Evolutionary conservation across 2,797 vertebrate species (phyloP).

Genomic region (Melanotaenia boesemani): DNA sequence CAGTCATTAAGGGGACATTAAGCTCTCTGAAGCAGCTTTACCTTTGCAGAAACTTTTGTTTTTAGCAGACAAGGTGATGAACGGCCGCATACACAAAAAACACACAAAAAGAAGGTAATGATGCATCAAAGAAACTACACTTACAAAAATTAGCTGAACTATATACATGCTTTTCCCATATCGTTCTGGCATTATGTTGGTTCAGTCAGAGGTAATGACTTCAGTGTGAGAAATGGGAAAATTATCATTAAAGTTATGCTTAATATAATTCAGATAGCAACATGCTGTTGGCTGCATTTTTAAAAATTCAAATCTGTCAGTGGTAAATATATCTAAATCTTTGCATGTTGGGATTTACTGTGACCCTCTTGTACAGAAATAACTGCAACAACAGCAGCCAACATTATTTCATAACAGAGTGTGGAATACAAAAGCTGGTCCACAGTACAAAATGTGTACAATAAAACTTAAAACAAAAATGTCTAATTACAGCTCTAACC

Average conservation of each 20-base stretch:
- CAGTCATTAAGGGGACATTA: slow-evolving; percentile 16
- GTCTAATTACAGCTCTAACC: too few species aligned
- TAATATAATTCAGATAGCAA: background rate
- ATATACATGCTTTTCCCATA: too few species aligned
- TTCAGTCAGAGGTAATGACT: too few species aligned
- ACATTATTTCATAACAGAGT: background rate
- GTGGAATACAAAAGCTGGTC: background rate
- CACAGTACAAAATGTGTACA: too few species aligned
- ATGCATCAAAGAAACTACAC: too few species aligned
- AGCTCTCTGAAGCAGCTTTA: slow-evolving; percentile 28
- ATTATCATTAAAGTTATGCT: background rate
- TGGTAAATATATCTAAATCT: too few species aligned
- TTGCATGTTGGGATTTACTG: background rate
- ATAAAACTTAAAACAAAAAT: too few species aligned
- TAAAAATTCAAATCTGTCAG: background rate
- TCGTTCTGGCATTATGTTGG: too few species aligned
- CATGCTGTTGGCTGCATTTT: background rate
- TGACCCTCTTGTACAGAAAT: background rate
- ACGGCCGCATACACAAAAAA: background rate
- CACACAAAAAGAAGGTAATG: background rate
- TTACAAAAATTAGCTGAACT: too few species aligned
- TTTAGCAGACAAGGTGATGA: too few species aligned
- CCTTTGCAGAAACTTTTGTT: background rate
- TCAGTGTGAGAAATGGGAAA: too few species aligned
- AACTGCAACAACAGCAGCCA: background rate